Evolutionary conservation across 2,888 invertebrate genomes (phyloP), one percentile per base, ranked within the genome.

Genomic region (Thymelicus lineola): DNA sequence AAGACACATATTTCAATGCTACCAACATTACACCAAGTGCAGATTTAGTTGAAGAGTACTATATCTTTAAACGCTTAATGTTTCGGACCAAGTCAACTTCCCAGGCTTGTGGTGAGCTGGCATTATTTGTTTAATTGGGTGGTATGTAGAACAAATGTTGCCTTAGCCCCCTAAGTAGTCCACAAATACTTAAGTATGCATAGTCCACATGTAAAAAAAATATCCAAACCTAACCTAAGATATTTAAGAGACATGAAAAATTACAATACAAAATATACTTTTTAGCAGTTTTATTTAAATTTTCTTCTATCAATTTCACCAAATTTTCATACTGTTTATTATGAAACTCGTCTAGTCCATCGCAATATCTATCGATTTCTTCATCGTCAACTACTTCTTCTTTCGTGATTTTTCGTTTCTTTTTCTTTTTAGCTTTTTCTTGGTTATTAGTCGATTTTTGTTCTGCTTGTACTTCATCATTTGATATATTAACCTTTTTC

Each of bases 361-460:
- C 89, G 79, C 91, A 91, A 79, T 89, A 93, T 66, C 83, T 82
- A 75, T 93, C 91, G 61, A 93, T 93, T 71, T 93, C 93, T 78
- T 90, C 92, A 71, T 93, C 92, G 74, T 83, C 88, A 0, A 90
- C 77, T 70, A 84, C 80, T 63, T 84, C 85, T 75, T 92, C 90
- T 38, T 85, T 85, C 2, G 64, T 17, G 5, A 20, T 46, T 55
- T 65, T 58, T 81, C 80, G 71, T 82, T 82, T 62, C 50, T 76
- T 73, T 61, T 75, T 76, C 60, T 74, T 72, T 66, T 73, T 71
- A 73, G 77, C 9, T 71, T 62, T 62, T 46, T 62, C 55, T 17
- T 55, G 28, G 6, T 28, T 35, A 35, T 14, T 28, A 35, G 35
- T 14, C 9, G 5, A 14, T 7, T 55, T 14, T 1, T 28, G 0